Evolutionary conservation across 2,888 invertebrate genomes (phyloP), one percentile per base, ranked within the genome.

Genomic region (Conchocele bisecta): DNA sequence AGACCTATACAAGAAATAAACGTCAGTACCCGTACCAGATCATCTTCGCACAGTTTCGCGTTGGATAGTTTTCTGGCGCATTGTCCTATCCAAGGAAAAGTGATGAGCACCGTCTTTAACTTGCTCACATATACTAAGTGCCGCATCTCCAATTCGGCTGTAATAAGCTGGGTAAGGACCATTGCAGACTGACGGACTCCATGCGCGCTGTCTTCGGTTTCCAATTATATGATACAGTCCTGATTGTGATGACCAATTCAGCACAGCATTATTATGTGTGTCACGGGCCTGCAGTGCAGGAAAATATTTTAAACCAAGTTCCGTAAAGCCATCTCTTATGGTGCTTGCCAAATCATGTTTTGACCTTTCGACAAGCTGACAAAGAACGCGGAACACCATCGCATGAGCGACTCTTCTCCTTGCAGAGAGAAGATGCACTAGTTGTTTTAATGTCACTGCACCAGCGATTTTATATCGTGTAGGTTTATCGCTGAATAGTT

Each of bases 1-100:
- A 71, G 46, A 9, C 60, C 71, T 31, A 71, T 39, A 57, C 71
- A 61, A 3, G 51, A 61, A 3, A 71, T 31, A 54, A 70, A 70
- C 39, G 20, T 42, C 26, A 61, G 42, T 26, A 61, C 59, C 24
- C 26, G 11, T 20, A 70, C 22, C 3, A 51, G 35, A 17, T 37
- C 37, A 26, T 70, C 70, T 28, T 70, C 37, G 35, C 15, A 22
- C 39, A 70, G 39, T n/a, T 59, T 64, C 46, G 44, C 26, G 26
- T 17, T 17, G 7, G 42, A 33, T 39, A 71, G 41, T 28, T 71
- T 71, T 33, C 51, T 54, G 22, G 7, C 26, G 41, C 71, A 60
- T 29, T 26, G 22, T 13, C 9, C 17, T 20, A 71, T 60, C 66
- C 66, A 72, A 24, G 72, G 66, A n/a, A n/a, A n/a, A n/a, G n/a